Evolutionary conservation across 2,113 vertebrate genomes (phyloP).

Genomic region (Ctenodactylus gundi): DNA sequence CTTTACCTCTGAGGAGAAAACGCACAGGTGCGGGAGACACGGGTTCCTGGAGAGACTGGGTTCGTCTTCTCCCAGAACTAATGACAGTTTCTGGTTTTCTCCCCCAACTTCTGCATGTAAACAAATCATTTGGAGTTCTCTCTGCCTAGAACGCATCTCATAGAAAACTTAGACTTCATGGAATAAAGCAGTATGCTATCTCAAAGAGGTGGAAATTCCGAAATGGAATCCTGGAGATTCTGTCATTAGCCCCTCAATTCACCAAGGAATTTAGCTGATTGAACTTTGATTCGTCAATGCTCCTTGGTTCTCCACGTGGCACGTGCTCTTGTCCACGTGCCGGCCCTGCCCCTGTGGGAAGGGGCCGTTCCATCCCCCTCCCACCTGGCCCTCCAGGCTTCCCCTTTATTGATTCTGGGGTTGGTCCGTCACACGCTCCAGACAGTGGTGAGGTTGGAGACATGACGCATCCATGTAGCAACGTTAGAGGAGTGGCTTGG

Average conservation of each 20-base stretch:
- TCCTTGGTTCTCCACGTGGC: not conserved
- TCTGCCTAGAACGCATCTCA: not conserved
- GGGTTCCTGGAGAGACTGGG: not conserved
- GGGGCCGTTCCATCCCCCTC: accelerated
- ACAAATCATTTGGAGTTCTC: not conserved
- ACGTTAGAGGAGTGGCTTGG: not conserved
- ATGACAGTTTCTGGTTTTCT: not conserved
- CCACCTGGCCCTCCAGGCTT: not conserved
- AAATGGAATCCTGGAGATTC: not conserved
- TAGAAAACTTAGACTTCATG: not conserved
- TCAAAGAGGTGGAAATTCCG: not conserved
- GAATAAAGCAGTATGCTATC: not conserved
- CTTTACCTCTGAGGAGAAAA: not conserved
- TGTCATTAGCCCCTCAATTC: not conserved
- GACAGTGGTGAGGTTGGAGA: not conserved
- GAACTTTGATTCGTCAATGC: not conserved
- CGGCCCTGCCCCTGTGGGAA: not conserved
- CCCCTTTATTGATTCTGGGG: not conserved
- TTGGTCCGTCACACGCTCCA: not conserved
- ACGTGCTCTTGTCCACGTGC: not conserved
- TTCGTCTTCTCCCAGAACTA: not conserved
- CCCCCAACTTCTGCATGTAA: not conserved
- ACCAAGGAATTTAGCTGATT: not conserved
- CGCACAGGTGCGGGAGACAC: not conserved
- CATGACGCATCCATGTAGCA: accelerated